phyloP scores from a whole-genome alignment of 2,797 vertebrate genomes.

The Harpagifer antarcticus region DNA sequence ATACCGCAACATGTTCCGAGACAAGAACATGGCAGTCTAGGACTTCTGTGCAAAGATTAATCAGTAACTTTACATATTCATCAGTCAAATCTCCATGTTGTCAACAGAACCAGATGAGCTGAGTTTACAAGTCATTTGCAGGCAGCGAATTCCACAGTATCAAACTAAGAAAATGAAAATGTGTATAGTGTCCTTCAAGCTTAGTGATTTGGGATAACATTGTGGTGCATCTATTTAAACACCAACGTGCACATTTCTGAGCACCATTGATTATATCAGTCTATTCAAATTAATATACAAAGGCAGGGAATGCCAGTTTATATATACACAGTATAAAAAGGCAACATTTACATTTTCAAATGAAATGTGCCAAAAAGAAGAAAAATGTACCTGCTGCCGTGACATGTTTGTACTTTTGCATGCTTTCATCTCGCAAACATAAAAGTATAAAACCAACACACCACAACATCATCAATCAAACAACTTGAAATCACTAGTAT shows the following conservation, averaged over 20 bases:
- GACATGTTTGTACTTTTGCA: background rate
- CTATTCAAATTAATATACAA: background rate
- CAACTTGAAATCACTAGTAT: background rate
- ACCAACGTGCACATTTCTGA: background rate
- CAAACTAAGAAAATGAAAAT: conserved; percentile 23
- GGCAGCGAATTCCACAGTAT: conserved; percentile 5
- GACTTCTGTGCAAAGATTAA: conserved; percentile 68
- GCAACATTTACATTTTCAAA: background rate
- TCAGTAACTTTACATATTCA: conserved; percentile 65
- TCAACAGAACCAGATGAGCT: conserved; percentile 49
- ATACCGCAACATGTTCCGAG: conserved; percentile 66
- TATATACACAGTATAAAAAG: background rate
- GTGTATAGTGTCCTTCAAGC: background rate
- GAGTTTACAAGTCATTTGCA: conserved; percentile 37
- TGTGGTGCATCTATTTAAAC: conserved; percentile 2
- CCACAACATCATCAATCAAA: conserved; percentile 32
- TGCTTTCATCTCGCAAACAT: background rate
- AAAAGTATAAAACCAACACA: conserved; percentile 3
- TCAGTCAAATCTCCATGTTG: conserved; percentile 36
- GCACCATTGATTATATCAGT: background rate
- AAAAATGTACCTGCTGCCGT: background rate
- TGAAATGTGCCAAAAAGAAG: background rate
- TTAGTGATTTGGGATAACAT: conserved; percentile 18
- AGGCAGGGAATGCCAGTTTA: background rate
- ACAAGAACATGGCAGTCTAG: conserved; percentile 66